These are phyloP conservation scores for Eupithecia inturbata DNA, from an alignment of 2,888 invertebrate genomes.

Conservation along the genomic window DNA sequence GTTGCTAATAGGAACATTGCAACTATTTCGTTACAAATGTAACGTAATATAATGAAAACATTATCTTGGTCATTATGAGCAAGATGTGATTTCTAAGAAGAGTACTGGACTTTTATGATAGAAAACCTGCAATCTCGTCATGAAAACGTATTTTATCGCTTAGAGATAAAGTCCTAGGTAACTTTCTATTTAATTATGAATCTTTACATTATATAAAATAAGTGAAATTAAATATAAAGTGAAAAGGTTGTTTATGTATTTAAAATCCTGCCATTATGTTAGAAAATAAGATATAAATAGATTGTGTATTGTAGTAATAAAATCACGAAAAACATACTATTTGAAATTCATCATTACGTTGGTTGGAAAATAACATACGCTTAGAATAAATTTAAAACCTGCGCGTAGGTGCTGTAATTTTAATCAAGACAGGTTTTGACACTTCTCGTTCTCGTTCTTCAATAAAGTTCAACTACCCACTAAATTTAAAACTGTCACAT, in stretches of 20 bases:
- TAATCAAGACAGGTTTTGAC: conserved; percentile 23
- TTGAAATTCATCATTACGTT: not conserved
- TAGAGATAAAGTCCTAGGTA: not conserved
- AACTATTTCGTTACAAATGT: conserved; percentile 31
- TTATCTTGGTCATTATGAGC: not conserved
- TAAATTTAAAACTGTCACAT: conserved; percentile 34
- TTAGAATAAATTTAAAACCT: conserved; percentile 12
- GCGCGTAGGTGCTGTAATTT: conserved; percentile 11
- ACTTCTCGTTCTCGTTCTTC: conserved; percentile 16
- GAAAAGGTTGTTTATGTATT: not conserved
- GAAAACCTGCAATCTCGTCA: conserved; percentile 1
- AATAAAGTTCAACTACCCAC: conserved; percentile 35
- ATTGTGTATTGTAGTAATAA: no score
- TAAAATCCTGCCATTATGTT: not conserved
- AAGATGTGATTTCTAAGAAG: conserved; percentile 10
- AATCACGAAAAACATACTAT: not conserved
- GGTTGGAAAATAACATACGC: conserved; percentile 1
- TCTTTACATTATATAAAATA: not conserved
- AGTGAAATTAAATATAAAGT: not conserved
- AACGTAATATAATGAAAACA: conserved; percentile 16
- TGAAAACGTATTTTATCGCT: not conserved
- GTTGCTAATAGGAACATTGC: conserved; percentile 36
- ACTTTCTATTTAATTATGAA: conserved; percentile 2
- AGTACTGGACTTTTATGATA: not conserved
- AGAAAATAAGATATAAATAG: not conserved